Evolutionary conservation across 2,797 vertebrate genomes (phyloP), one percentile per base, ranked within the genome.

Genomic region (Lagodon rhomboides): DNA sequence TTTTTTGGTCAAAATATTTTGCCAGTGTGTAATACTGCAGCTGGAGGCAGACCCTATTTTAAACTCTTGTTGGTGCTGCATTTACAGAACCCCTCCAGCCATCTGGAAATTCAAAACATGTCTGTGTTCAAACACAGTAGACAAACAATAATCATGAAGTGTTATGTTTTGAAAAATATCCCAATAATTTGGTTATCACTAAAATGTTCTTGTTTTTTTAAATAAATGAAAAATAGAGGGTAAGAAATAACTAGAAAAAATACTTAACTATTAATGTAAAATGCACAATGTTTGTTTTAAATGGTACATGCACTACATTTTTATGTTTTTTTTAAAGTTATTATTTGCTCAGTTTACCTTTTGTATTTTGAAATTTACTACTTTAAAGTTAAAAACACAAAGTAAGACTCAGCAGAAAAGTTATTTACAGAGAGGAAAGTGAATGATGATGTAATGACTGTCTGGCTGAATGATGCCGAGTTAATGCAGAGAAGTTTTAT

Each of bases 381-480:
- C 34, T 68, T 60, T 58, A 12, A 34, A 65, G 47, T 60, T 50
- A 51, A 64, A 60, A 59, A n/a, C 38, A 50, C 3, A 66, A 85
- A 79, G 27, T 58, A 50, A 66, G 73, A 34, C 38, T 77, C 43
- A 62, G 50, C n/a, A 67, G 25, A 75, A 61, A 62, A 53, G 22
- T 49, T 79, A n/a, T 58, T 8, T 4, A 67, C 17, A 74, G n/a
- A 76, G 54, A 25, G 50, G 11, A 61, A 53, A 66, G 17, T 30
- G 44, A 49, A 66, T 22, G 50, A 41, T 80, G 73, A 79, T 25
- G 63, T 76, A 61, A 77, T 76, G 70, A 74, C 30, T 63, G 55
- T 49, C 61, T 75, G 66, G 46, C 47, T 68, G 30, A 47, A 44
- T 50, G 66, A 73, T 62, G 59, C 59, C 23, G 34, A 66, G 25